These are phyloP conservation scores for Magallana nippona DNA, from an alignment of 2,888 invertebrate genomes.

Conservation along the genomic window DNA sequence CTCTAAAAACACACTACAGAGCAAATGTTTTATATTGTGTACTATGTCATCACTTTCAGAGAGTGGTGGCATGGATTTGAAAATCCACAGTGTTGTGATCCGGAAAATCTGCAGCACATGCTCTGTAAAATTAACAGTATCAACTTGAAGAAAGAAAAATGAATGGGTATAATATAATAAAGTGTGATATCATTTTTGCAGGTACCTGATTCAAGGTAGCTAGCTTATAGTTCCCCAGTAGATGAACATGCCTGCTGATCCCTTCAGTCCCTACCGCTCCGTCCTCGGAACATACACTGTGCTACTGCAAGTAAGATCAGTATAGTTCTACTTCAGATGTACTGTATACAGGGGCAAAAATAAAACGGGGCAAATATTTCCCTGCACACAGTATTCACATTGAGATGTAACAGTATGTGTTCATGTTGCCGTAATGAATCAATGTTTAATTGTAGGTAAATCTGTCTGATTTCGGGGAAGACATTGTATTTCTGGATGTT, in stretches of 20 bases:
- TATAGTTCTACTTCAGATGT: neutral
- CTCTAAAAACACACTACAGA: too few species aligned
- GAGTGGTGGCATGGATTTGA: too few species aligned
- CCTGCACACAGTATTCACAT: neutral
- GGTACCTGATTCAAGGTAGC: conserved; percentile 76
- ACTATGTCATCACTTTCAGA: too few species aligned
- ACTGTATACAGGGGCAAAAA: too few species aligned
- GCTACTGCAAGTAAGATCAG: conserved; percentile 74
- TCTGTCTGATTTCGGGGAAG: conserved; percentile 86
- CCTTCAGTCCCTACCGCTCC: conserved; percentile 75
- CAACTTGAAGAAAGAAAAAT: too few species aligned
- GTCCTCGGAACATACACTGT: conserved; percentile 74
- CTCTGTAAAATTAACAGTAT: too few species aligned
- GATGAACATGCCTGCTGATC: conserved; percentile 74
- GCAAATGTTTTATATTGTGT: too few species aligned
- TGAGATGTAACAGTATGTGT: neutral
- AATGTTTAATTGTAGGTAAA: conserved; percentile 72
- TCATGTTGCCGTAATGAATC: too few species aligned
- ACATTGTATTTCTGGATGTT: conserved; percentile 81
- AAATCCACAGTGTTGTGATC: too few species aligned
- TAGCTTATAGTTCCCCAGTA: conserved; percentile 77
- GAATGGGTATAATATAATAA: neutral
- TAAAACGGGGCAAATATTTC: too few species aligned
- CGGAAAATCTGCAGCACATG: too few species aligned
- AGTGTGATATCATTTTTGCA: conserved; percentile 50